A percentile compares a stretch with the other conserved stretches of the same genome.
phyloP scores from a whole-genome alignment of 2,888 invertebrate species.

The Oeneis ivallda region DNA sequence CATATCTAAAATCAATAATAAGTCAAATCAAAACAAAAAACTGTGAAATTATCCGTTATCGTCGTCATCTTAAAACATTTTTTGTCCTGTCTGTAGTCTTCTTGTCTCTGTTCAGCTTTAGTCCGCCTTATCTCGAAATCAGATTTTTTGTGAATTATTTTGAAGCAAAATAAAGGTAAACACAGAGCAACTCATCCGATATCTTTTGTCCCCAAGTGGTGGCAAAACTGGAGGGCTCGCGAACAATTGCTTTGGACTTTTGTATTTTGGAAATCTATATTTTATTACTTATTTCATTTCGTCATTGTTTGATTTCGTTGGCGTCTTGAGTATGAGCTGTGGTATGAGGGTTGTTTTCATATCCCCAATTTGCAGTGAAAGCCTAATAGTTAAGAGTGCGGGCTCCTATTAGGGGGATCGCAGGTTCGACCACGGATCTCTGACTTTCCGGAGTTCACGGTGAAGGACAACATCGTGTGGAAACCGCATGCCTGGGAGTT shows the following conservation, averaged over 20 bases:
- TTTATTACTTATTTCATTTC: not conserved
- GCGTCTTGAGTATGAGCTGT: not conserved
- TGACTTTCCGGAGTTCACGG: too few species aligned
- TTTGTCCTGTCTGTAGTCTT: conserved; percentile 28
- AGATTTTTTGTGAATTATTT: conserved; percentile 61
- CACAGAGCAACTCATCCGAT: conserved; percentile 52
- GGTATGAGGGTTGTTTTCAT: not conserved
- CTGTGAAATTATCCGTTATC: conserved; percentile 24
- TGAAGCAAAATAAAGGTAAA: conserved; percentile 66
- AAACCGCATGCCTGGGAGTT: too few species aligned
- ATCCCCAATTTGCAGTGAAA: not conserved
- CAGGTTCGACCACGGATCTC: too few species aligned
- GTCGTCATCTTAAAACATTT: conserved; percentile 20
- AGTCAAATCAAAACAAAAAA: conserved; percentile 9
- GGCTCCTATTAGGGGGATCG: too few species aligned
- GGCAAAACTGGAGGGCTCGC: conserved; percentile 25
- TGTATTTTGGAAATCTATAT: conserved; percentile 11
- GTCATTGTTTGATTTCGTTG: not conserved
- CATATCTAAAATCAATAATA: conserved; percentile 10
- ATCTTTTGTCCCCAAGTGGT: conserved; percentile 15
- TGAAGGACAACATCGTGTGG: too few species aligned
- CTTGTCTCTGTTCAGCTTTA: conserved; percentile 25
- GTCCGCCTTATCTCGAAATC: conserved; percentile 55
- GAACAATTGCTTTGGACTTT: conserved; percentile 15
- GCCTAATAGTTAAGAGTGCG: too few species aligned